These are phyloP conservation scores for Malachius bipustulatus DNA, from an alignment of 2,888 invertebrate genomes.

Conservation along the genomic window DNA sequence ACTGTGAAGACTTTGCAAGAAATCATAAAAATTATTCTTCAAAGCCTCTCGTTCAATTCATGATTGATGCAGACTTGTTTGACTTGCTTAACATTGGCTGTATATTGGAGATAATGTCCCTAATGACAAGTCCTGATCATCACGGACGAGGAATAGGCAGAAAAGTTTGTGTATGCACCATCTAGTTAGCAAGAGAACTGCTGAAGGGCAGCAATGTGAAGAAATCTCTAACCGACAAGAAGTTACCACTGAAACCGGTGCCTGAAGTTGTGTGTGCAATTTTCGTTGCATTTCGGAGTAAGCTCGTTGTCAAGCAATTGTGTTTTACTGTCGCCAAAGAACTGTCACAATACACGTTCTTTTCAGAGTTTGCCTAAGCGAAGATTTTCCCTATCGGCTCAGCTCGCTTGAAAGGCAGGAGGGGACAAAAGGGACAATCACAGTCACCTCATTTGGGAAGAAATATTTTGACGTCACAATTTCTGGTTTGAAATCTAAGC, in stretches of 20 bases:
- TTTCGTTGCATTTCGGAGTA: slow-evolving; percentile 46
- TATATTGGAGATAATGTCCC: slow-evolving; percentile 56
- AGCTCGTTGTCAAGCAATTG: slow-evolving; percentile 43
- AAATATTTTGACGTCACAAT: no score
- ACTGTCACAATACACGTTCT: slow-evolving; percentile 42
- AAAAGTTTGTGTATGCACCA: slow-evolving; percentile 41
- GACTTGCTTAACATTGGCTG: slow-evolving; percentile 48
- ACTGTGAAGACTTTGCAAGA: slow-evolving; percentile 45
- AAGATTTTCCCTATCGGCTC: no score
- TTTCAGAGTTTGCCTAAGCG: no score
- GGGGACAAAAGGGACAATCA: no score
- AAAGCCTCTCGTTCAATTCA: slow-evolving; percentile 47
- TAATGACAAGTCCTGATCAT: slow-evolving; percentile 45
- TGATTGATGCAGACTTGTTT: slow-evolving; percentile 55
- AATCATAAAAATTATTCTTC: slow-evolving; percentile 46
- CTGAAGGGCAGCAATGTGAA: slow-evolving; percentile 21
- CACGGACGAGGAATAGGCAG: slow-evolving; percentile 42
- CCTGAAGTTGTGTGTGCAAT: slow-evolving; percentile 48
- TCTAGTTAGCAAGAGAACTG: slow-evolving; percentile 39
- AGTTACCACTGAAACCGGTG: slow-evolving; percentile 24
- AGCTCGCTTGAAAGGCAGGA: no score
- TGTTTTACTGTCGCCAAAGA: slow-evolving; percentile 43
- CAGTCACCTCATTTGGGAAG: no score
- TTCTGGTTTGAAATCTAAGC: no score
- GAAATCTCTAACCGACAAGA: slow-evolving; percentile 16